phyloP scores from a whole-genome alignment of 2,113 vertebrate genomes.

The Anser cygnoides region DNA sequence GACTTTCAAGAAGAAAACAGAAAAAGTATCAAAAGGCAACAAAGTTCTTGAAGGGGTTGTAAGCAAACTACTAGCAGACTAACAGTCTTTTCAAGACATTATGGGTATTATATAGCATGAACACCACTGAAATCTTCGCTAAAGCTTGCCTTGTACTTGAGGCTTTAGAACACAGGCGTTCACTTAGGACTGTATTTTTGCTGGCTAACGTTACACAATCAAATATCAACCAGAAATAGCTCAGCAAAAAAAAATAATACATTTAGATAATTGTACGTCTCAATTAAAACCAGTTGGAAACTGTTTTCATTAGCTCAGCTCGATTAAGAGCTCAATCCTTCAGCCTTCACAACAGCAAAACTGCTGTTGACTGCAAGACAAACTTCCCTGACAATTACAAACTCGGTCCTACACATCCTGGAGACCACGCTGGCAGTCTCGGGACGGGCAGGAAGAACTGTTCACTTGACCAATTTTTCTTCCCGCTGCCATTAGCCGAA shows the following conservation, averaged over 20 bases:
- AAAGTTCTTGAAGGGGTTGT: not conserved
- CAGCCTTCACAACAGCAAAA: not conserved
- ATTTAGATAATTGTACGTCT: not conserved
- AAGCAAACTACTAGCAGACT: not conserved
- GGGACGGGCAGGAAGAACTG: rapidly evolving
- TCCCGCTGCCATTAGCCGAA: not conserved
- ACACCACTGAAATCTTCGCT: not conserved
- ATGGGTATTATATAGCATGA: not conserved
- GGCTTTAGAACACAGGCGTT: not conserved
- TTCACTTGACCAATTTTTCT: rapidly evolving
- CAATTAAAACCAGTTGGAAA: not conserved
- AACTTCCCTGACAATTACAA: not conserved
- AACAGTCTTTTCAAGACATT: not conserved
- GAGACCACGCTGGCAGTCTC: not conserved
- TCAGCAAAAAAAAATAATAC: not conserved
- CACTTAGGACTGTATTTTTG: not conserved
- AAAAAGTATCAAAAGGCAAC: rapidly evolving
- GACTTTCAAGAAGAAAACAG: not conserved
- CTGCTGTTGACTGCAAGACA: not conserved
- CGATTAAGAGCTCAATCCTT: not conserved
- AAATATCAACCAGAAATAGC: not conserved
- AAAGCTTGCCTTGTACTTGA: not conserved
- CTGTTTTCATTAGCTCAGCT: not conserved
- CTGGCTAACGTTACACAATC: rapidly evolving
- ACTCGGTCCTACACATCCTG: not conserved